A percentile compares a stretch with the other conserved stretches of the same genome.
phyloP scores from a whole-genome alignment of 2,797 vertebrate species.

The Platyrinchus mystaceus region DNA sequence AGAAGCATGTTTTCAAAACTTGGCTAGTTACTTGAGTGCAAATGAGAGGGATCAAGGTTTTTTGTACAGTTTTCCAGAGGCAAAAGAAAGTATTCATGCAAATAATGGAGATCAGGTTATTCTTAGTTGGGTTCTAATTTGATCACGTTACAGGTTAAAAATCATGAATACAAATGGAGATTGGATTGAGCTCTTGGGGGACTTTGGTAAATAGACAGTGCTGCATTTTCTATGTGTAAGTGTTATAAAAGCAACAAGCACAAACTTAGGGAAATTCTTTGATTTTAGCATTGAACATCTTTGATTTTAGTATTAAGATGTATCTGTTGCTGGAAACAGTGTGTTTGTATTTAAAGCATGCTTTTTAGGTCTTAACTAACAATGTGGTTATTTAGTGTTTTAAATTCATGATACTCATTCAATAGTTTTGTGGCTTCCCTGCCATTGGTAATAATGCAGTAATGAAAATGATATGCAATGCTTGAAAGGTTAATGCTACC shows the following conservation, averaged over 20 bases:
- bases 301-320: background rate
- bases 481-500: background rate
- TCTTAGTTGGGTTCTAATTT: background rate
- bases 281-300: background rate
- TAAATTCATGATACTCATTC: background rate
- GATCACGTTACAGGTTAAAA: background rate
- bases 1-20: background rate
- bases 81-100: background rate
- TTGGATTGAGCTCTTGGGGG: background rate
- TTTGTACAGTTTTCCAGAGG: background rate
- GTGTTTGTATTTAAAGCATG: background rate
- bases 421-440: background rate
- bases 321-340: background rate
- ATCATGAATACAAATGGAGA: background rate
- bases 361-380: background rate
- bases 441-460: background rate
- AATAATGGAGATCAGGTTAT: background rate
- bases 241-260: background rate
- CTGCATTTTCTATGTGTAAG: background rate
- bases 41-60: background rate
- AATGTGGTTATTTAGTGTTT: background rate
- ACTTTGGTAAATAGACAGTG: background rate
- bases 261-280: background rate
- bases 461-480: background rate
- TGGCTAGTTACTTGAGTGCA: slow-evolving; percentile 1